Evolutionary conservation across 2,797 vertebrate genomes (phyloP), one percentile per base, ranked within the genome.

Genomic region (Thunnus albacares): DNA sequence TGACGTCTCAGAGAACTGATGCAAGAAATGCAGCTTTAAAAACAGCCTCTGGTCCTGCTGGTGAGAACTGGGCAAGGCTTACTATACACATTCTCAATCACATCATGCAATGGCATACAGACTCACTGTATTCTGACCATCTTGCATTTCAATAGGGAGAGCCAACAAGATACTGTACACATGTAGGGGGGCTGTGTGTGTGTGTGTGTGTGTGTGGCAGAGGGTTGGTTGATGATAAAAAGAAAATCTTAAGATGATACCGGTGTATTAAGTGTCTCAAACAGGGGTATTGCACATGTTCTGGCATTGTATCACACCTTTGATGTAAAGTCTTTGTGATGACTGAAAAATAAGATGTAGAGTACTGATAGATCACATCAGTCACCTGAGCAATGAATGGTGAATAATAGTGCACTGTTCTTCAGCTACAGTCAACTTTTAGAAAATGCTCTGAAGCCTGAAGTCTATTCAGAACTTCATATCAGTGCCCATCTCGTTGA

Each of bases 11-110:
- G 81, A 79, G 86, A 92, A 87, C 85, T 90, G 89, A 93, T 55
- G 82, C 80, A 87, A 90, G 85, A 87, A 47, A 71, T 63, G 86
- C 90, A 73, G 86, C 86, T 89, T 92, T 81, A 63, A 90, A 93
- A 93, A 93, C 77, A 80, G 85, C 77, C 79, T 85, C 86, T 87
- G 82, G 84, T 94, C 92, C 92, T 89, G 91, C 92, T 94, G 93
- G 92, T 94, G 92, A 92, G 94, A 94, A 94, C 86, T 71, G 88
- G 84, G 84, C 70, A 84, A 56, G 59, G 57, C 79, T 81, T 7
- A 5, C 59, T 14, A n/a, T 69, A 24, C 51, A 12, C 83, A 86
- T 26, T 75, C 69, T 58, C 64, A 41, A 51, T 51, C 70, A 58
- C 33, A 61, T 49, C 79, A 72, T 55, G 65, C 78, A 35, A 65